Base-by-base conservation (phyloP, 2,113 vertebrate genomes). In the Sturnira hondurensis region DNA sequence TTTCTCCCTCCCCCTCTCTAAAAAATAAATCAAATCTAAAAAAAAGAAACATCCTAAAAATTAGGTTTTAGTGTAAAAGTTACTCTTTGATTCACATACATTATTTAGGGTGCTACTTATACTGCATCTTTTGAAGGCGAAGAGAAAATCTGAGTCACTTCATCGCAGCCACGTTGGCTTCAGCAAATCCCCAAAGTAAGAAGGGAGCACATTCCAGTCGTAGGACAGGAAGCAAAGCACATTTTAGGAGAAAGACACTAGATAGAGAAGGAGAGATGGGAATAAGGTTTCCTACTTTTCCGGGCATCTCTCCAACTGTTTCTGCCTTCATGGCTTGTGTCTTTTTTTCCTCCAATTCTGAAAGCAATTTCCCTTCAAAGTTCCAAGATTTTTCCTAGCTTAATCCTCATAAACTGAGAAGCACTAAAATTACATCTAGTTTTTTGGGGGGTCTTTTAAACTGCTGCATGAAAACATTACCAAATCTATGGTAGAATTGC, bases 341-440 rank as follows among this genome's bases (percentile, higher is more conserved):
- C 28, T 76, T 5, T 70, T 52, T 19, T 4, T 3, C 26, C 67
- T 33, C 61, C 45, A 22, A 1, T 68, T 71, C 86, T 50, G 67
- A 89, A 92, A 89, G 38, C 73, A 90, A 63, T 86, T 90, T 87
- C 33, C 52, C 17, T 78, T 86, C 77, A 86, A 71, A 87, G 52
- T 36, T 90, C 28, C 74, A 70, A 82, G 38, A 33, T 50, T 71
- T 84, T 82, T 86, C 61, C 50, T 43, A 78, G 77, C 52, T 67
- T 93, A 67, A 93, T 95, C 43, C 71, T 81, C 47, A 81, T 20
- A 89, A 94, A 76, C 80, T 56, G n/a, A 86, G 86, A 36, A 90
- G 19, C 61, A 56, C 61, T 43, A 24, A 82, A 90, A 61, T 76
- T 38, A 26, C 52, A 68, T 83, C 74, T 20, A 86, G 3, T 43